Percentiles rank a stretch among this genome's conserved stretches.
These are phyloP conservation scores for Cardinalis cardinalis DNA, from an alignment of 2,113 vertebrate species.

Conservation along the genomic window DNA sequence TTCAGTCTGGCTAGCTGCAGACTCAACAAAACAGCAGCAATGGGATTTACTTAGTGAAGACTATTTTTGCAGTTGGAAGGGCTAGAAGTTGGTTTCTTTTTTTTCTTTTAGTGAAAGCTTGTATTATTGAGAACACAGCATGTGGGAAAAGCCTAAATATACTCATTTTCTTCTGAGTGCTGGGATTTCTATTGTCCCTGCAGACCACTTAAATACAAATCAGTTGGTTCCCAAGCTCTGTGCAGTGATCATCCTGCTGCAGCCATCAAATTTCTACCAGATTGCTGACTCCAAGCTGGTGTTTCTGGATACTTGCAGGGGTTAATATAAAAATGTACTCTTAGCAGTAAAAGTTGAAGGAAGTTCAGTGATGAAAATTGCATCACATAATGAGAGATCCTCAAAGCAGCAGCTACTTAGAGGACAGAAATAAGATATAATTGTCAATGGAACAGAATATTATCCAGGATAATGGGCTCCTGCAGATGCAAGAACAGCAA, in stretches of 20 bases:
- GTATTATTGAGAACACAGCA: slow-evolving; percentile 48
- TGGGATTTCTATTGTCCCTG: slow-evolving; percentile 53
- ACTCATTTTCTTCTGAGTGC: slow-evolving; percentile 44
- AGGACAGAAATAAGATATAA: slow-evolving; percentile 69
- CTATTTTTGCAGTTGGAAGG: slow-evolving; percentile 52
- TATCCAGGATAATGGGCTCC: slow-evolving; percentile 62
- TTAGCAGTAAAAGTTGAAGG: neutral
- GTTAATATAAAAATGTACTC: slow-evolving; percentile 60
- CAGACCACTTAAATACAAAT: slow-evolving; percentile 54
- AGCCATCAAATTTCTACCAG: neutral
- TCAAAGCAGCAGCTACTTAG: slow-evolving; percentile 50
- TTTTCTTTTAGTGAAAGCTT: slow-evolving; percentile 37
- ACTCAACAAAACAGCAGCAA: slow-evolving; percentile 51
- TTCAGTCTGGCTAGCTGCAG: slow-evolving; percentile 52
- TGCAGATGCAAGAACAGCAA: slow-evolving; percentile 57
- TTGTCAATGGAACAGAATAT: slow-evolving; percentile 63
- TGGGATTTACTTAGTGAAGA: slow-evolving; percentile 63
- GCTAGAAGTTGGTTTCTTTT: neutral
- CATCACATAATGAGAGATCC: slow-evolving; percentile 50
- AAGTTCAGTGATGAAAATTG: slow-evolving; percentile 15
- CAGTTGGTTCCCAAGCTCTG: slow-evolving; percentile 61
- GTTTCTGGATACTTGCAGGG: slow-evolving; percentile 45
- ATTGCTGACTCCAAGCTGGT: neutral
- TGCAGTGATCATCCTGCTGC: neutral
- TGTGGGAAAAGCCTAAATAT: slow-evolving; percentile 66